Evolutionary conservation across 2,797 vertebrate genomes (phyloP).

Genomic region (Anguilla marmorata): DNA sequence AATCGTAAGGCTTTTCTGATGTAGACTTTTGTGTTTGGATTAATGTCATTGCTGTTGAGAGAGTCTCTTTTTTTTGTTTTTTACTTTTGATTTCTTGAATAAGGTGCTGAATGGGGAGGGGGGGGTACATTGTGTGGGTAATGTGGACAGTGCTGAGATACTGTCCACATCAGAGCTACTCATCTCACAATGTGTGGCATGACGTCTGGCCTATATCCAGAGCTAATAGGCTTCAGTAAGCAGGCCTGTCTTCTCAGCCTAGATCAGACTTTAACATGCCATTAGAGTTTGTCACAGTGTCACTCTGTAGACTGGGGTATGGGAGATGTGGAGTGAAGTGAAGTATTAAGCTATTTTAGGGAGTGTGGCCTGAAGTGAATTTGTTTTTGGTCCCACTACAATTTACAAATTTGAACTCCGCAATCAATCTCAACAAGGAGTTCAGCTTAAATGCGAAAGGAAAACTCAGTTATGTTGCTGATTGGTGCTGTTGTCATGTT

Average conservation of each 20-base stretch:
- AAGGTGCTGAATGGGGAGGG: background rate
- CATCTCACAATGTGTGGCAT: background rate
- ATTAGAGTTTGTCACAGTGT: constrained; percentile 17
- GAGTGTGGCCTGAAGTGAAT: background rate
- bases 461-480: background rate
- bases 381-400: background rate
- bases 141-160: background rate
- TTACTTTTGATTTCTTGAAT: background rate
- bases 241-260: background rate
- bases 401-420: background rate
- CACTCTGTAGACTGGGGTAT: background rate
- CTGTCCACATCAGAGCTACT: background rate
- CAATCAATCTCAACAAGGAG: background rate
- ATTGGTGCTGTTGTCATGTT: background rate
- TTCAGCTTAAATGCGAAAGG: background rate
- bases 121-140: background rate
- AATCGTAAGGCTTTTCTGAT: background rate
- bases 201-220: background rate
- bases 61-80: background rate
- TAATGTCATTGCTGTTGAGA: background rate
- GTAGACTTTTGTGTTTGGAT: background rate
- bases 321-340: background rate
- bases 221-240: background rate
- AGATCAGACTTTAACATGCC: background rate
- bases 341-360: background rate